phyloP scores from a whole-genome alignment of 2,113 vertebrate species.

The Oryzias melastigma region DNA sequence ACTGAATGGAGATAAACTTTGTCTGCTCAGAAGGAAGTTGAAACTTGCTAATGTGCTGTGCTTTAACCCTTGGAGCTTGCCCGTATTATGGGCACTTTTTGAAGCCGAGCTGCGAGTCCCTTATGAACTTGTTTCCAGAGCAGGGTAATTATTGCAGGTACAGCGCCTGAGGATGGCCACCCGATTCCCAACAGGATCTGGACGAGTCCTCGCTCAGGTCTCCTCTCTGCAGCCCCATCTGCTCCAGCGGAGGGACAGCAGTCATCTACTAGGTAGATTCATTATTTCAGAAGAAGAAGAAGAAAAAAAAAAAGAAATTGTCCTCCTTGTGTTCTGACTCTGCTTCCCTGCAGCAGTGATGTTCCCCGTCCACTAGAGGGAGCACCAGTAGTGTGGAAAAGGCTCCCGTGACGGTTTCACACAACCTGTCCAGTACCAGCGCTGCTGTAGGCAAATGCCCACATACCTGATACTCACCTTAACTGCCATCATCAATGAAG shows the following conservation, averaged over 20 bases:
- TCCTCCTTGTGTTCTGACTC: no score
- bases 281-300: no score
- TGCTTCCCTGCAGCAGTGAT: constrained; percentile 32
- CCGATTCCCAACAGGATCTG: constrained; percentile 65
- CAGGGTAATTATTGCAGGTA: constrained; percentile 68
- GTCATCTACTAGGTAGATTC: background rate
- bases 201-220: constrained; percentile 41
- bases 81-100: constrained; percentile 48
- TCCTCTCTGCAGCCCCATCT: constrained; percentile 34
- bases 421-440: constrained; percentile 42
- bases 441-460: constrained; percentile 58
- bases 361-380: constrained; percentile 65
- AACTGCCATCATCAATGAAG: constrained; percentile 69
- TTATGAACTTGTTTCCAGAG: constrained; percentile 68
- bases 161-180: constrained; percentile 59
- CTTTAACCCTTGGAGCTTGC: constrained; percentile 54
- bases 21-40: constrained; percentile 34
- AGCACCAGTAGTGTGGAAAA: constrained; percentile 66
- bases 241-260: constrained; percentile 8
- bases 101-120: constrained; percentile 57
- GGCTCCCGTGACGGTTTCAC: constrained; percentile 37
- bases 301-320: no score
- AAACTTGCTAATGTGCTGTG: constrained; percentile 57
- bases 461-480: constrained; percentile 62
- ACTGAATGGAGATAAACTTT: constrained; percentile 50